Conservation (phyloP, 35 echinoderm and acorn worm genomes). For the Patiria miniata region DNA sequence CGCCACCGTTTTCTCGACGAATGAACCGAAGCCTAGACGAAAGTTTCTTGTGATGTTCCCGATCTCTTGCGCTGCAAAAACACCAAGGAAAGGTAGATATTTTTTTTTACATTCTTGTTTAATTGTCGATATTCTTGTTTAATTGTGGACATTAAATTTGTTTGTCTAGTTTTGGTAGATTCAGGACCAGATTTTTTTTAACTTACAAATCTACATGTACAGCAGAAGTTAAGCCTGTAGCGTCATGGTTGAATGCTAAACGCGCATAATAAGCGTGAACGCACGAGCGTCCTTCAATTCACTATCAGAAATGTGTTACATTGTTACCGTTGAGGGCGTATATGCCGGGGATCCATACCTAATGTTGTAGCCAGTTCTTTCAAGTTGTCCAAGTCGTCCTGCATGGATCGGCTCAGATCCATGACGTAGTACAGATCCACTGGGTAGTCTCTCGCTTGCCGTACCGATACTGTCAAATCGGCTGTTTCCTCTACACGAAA, state of each 20-base stretch:
- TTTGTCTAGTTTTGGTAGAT: neutral
- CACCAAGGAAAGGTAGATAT: too few species aligned
- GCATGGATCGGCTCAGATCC: conserved; percentile 85
- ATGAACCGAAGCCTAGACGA: conserved; percentile 78
- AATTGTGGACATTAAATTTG: too few species aligned
- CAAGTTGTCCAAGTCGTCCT: conserved; percentile 69
- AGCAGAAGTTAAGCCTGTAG: too few species aligned
- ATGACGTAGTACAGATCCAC: conserved; percentile 92
- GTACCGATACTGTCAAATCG: conserved; percentile 50
- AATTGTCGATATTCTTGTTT: too few species aligned
- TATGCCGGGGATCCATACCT: conserved; percentile 22
- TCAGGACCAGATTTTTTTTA: neutral
- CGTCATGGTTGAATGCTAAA: too few species aligned
- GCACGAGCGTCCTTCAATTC: too few species aligned
- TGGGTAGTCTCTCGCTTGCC: conserved; percentile 85
- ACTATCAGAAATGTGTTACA: too few species aligned
- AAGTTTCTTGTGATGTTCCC: conserved; percentile 55
- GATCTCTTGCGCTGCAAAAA: conserved; percentile 42
- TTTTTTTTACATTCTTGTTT: too few species aligned
- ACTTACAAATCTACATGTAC: neutral
- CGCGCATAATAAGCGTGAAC: too few species aligned
- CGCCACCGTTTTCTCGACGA: conserved; percentile 80
- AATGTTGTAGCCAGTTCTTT: conserved; percentile 50
- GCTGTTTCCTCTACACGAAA: conserved; percentile 51
- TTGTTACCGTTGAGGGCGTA: neutral